These are phyloP conservation scores for Cryptus viduatorius DNA, from an alignment of 2,888 invertebrate species.

Conservation along the genomic window DNA sequence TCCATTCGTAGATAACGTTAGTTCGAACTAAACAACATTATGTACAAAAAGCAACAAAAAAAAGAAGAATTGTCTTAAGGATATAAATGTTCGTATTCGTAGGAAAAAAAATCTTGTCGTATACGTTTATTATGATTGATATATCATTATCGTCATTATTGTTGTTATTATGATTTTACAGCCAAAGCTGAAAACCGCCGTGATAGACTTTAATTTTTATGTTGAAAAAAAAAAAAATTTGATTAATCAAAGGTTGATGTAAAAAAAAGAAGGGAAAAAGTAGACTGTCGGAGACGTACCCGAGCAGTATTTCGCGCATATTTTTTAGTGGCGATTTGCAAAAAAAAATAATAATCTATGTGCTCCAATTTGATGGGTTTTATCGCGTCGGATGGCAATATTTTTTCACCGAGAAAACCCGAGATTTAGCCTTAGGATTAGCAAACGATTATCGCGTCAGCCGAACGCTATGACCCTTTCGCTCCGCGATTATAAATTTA, in stretches of 20 bases:
- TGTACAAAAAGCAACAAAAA: slow-evolving; percentile 65
- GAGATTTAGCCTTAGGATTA: slow-evolving; percentile 28
- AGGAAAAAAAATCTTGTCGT: slow-evolving; percentile 55
- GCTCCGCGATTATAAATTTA: neutral
- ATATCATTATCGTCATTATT: slow-evolving; percentile 48
- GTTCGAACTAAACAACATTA: slow-evolving; percentile 64
- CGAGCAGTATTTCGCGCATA: slow-evolving; percentile 60
- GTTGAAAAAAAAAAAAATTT: slow-evolving; percentile 14
- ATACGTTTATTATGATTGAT: slow-evolving; percentile 56
- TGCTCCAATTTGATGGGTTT: slow-evolving; percentile 58
- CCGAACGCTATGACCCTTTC: neutral
- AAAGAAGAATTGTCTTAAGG: slow-evolving; percentile 23
- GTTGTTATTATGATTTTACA: slow-evolving; percentile 24
- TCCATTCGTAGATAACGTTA: slow-evolving; percentile 79
- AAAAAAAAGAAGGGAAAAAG: slow-evolving; percentile 34
- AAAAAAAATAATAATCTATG: slow-evolving; percentile 21
- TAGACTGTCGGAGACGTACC: slow-evolving; percentile 44
- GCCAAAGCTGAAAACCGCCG: slow-evolving; percentile 32
- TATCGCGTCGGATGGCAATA: slow-evolving; percentile 72
- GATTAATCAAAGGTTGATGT: slow-evolving; percentile 22
- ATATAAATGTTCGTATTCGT: slow-evolving; percentile 68
- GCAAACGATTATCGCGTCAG: neutral
- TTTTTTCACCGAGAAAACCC: slow-evolving; percentile 75
- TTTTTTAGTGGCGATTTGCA: slow-evolving; percentile 63
- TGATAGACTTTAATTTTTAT: neutral